These are phyloP conservation scores for Anguilla marmorata DNA, from an alignment of 2,797 vertebrate genomes.

Conservation along the genomic window DNA sequence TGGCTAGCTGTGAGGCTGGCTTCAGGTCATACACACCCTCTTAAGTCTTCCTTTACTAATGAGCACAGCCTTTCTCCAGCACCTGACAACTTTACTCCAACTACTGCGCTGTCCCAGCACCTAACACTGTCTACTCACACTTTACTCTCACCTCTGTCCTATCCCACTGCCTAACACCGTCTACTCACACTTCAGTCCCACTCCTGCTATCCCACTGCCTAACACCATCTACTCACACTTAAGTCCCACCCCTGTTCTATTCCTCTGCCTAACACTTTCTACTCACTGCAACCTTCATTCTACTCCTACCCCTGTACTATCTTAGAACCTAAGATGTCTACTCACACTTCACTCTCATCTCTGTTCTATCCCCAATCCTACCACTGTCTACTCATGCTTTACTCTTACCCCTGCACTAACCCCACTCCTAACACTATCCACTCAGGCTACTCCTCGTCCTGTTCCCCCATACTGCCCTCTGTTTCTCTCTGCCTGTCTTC, in stretches of 20 bases:
- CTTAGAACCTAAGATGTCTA: too few species aligned
- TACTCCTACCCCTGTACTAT: too few species aligned
- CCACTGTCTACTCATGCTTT: slow-evolving; percentile 5
- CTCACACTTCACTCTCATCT: too few species aligned
- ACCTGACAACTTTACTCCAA: neutral
- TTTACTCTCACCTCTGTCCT: neutral
- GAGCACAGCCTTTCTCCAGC: slow-evolving; percentile 18
- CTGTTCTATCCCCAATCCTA: too few species aligned
- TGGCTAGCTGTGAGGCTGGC: slow-evolving; percentile 36
- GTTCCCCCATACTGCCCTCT: neutral
- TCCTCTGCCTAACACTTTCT: neutral
- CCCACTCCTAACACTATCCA: neutral
- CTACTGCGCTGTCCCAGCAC: too few species aligned
- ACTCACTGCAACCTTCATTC: slow-evolving; percentile 22
- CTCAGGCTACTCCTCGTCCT: neutral
- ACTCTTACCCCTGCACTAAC: slow-evolving; percentile 11
- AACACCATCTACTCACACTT: too few species aligned
- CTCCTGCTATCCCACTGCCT: too few species aligned
- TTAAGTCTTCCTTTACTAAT: slow-evolving; percentile 47
- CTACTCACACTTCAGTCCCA: neutral
- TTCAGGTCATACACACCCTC: slow-evolving; percentile 59
- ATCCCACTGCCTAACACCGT: neutral
- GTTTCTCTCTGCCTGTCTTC: slow-evolving; percentile 29
- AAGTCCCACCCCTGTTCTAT: too few species aligned
- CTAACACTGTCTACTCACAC: neutral